Evolutionary conservation across 2,113 vertebrate genomes (phyloP), one percentile per base, ranked within the genome.

Genomic region (Pagrus major): DNA sequence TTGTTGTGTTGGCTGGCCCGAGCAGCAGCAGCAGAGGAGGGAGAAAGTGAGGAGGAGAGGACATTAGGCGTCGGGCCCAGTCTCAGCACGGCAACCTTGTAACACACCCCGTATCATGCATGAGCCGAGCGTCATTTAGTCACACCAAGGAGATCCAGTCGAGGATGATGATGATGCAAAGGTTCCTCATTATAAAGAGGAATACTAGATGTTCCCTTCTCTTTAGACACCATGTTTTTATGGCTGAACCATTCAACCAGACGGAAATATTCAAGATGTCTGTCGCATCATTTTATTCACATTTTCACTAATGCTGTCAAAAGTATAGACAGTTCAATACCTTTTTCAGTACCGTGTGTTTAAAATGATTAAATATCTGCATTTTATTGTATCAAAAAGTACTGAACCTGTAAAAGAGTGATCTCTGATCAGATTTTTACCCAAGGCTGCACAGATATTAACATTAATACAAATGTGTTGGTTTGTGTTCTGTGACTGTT

Each of bases 71-170:
- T 47, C 6, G 16, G 66, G 67, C 77, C 73, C 59, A 73, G 72
- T 51, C 69, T 71, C 68, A 72, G 81, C 81, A 64, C 46, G 71
- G 47, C 21, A 55, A 33, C 63, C 52, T 68, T 66, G 54, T 79
- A 73, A 74, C 65, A 79, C 83, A 37, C 41, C 71, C 75, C 66
- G 85, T 18, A 20, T 60, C 67, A 46, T 10, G 25, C 47, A n/a
- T 23, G 65, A 81, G 69, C 54, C 5, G 8, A 68, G 74, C 14
- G 64, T 70, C 65, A 42, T 67, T 72, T 59, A 73, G 49, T 66
- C 64, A 25, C 54, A 66, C 58, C 20, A 18, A 55, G 51, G 44
- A 18, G n/a, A 44, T 21, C 39, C 35, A 15, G 61, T 33, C 6
- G 20, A 14, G 37, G 25, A 18, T n/a, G 47, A 39, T 23, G 29